Percentiles rank a stretch among this genome's conserved stretches.
These are phyloP conservation scores for Acrocephalus kingi DNA, from an alignment of 2,113 vertebrate genomes.

Conservation along the genomic window DNA sequence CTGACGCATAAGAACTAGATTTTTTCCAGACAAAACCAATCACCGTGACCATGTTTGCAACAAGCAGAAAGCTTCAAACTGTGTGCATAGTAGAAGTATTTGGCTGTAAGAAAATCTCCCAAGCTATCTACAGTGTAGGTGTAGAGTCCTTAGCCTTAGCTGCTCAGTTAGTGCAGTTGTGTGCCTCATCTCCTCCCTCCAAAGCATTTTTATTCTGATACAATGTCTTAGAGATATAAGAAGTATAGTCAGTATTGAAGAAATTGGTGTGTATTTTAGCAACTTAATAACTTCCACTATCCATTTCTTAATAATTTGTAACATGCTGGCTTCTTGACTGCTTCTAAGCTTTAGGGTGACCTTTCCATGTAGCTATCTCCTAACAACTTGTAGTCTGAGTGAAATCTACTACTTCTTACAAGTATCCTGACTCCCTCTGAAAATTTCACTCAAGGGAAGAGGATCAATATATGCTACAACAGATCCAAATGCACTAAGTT, in stretches of 20 bases:
- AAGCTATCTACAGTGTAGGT: fast-evolving
- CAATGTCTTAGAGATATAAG: not conserved
- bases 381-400: not conserved
- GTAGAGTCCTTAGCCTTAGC: not conserved
- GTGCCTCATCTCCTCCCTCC: not conserved
- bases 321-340: not conserved
- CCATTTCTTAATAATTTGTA: not conserved
- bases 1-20: not conserved
- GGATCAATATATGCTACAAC: not conserved
- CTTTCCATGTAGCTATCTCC: not conserved
- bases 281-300: not conserved
- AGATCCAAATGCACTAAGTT: not conserved
- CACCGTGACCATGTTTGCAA: not conserved
- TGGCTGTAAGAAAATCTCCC: not conserved
- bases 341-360: not conserved
- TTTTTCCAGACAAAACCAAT: not conserved
- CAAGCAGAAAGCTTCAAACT: not conserved
- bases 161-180: not conserved
- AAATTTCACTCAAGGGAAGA: not conserved
- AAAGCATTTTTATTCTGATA: not conserved
- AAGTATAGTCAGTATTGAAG: not conserved
- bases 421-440: not conserved
- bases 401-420: not conserved
- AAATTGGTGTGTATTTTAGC: not conserved
- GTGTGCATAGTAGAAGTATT: not conserved